A percentile compares a stretch with the other conserved stretches of the same genome.
phyloP scores from a whole-genome alignment of 1,140 invertebrate species.

The Elymnias hypermnestra region DNA sequence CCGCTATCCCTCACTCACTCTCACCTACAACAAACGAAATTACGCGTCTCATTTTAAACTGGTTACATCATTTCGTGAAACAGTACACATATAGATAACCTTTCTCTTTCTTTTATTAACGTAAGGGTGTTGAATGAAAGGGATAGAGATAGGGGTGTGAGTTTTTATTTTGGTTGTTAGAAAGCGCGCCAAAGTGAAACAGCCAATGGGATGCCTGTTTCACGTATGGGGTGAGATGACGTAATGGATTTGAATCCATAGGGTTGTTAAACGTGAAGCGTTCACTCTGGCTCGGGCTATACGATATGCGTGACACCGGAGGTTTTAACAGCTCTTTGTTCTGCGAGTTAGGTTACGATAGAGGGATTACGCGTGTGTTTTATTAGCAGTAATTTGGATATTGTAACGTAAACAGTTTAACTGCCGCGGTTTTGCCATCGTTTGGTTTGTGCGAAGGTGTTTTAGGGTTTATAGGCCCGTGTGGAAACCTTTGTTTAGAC shows the following conservation, averaged over 20 bases:
- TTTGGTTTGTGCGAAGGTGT: constrained; percentile 63
- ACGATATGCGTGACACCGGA: constrained; percentile 36
- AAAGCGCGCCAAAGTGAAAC: constrained; percentile 70
- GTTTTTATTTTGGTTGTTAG: constrained; percentile 40
- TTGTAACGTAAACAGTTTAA: constrained; percentile 50
- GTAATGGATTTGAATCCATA: constrained; percentile 49
- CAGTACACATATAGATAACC: constrained; percentile 32
- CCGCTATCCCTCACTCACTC: constrained; percentile 37
- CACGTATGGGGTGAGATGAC: constrained; percentile 71
- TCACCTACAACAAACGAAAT: constrained; percentile 17
- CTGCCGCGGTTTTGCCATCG: constrained; percentile 55
- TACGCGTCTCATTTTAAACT: constrained; percentile 40
- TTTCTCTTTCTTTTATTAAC: constrained; percentile 45
- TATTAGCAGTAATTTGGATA: constrained; percentile 62
- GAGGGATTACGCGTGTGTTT: constrained; percentile 53
- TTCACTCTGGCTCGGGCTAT: constrained; percentile 55
- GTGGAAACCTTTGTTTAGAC: constrained; percentile 67
- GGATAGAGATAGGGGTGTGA: constrained; percentile 32
- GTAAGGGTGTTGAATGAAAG: constrained; percentile 32
- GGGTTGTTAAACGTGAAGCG: constrained; percentile 63
- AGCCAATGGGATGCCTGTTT: constrained; percentile 40
- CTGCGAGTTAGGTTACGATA: constrained; percentile 47
- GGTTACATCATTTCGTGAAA: constrained; percentile 66
- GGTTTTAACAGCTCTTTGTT: constrained; percentile 66
- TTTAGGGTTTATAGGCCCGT: constrained; percentile 65